Percentiles rank a stretch among this genome's conserved stretches.
Evolutionary conservation across 2,113 vertebrate genomes (phyloP).

Genomic region (Paratilapia polleni): DNA sequence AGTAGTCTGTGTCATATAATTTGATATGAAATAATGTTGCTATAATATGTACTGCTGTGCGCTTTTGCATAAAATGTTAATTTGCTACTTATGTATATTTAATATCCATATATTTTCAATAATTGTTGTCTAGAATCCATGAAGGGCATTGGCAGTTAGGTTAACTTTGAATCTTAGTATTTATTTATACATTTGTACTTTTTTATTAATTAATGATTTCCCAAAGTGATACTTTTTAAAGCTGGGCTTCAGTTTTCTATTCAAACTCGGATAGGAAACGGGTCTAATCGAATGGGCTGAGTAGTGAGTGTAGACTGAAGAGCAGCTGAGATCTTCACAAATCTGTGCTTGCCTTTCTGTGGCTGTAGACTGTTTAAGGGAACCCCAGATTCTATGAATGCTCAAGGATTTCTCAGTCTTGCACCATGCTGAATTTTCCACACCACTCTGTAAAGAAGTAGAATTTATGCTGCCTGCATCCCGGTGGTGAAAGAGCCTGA

Average conservation of each 20-base stretch:
- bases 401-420: neutral
- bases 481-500: conserved; percentile 29
- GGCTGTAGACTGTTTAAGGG: neutral
- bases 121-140: neutral
- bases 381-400: neutral
- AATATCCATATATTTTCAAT: neutral
- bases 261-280: neutral
- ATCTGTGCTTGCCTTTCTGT: neutral
- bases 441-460: neutral
- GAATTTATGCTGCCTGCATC: conserved; percentile 45
- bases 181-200: neutral
- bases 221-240: neutral
- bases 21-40: neutral
- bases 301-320: neutral
- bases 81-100: neutral
- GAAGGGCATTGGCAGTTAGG: neutral
- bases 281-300: neutral
- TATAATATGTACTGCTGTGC: too few relatives aligned
- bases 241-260: neutral
- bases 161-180: neutral
- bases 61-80: too few relatives aligned
- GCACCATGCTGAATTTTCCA: neutral
- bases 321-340: neutral
- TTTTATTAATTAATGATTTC: neutral
- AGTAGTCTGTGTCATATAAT: neutral